Percentiles rank a stretch among this genome's conserved stretches.
These are phyloP conservation scores for Drosophila ohnishii DNA, from an alignment of 1,140 invertebrate species.

Conservation along the genomic window DNA sequence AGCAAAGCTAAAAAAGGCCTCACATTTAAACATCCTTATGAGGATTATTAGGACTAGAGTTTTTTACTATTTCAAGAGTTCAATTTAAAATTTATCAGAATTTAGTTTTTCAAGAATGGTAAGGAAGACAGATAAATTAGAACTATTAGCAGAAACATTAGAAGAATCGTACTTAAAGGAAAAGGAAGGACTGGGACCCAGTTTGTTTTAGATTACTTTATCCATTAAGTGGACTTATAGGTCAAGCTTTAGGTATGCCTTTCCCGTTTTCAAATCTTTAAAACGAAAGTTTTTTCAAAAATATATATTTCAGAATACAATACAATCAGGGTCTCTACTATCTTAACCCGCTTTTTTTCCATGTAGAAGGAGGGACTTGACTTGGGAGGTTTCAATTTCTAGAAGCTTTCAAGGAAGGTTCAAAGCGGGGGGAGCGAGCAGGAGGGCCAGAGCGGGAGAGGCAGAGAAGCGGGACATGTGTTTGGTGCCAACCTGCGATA, in stretches of 20 bases:
- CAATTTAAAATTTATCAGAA: neutral
- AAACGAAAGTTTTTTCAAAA: neutral
- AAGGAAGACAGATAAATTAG: no score
- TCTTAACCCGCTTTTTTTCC: neutral
- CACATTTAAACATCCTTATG: neutral
- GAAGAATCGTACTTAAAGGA: no score
- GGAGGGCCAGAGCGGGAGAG: conserved; percentile 11
- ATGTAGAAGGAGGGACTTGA: conserved; percentile 31
- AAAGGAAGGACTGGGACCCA: no score
- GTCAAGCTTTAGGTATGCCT: no score
- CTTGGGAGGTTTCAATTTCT: conserved; percentile 35
- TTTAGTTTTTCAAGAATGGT: no score
- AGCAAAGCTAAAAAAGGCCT: conserved; percentile 20
- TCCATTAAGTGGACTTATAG: no score
- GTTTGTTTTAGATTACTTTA: no score
- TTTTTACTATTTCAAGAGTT: neutral
- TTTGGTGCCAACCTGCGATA: conserved; percentile 80
- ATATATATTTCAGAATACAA: neutral
- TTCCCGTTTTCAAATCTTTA: no score
- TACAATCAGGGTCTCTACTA: neutral
- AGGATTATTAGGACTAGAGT: neutral
- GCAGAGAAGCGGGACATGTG: conserved; percentile 59
- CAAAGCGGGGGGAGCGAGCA: conserved; percentile 10
- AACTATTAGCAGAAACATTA: no score
- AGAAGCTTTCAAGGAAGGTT: conserved; percentile 22